Conservation (phyloP, 1,140 invertebrate genomes). For the Pachypsylla venusta region DNA sequence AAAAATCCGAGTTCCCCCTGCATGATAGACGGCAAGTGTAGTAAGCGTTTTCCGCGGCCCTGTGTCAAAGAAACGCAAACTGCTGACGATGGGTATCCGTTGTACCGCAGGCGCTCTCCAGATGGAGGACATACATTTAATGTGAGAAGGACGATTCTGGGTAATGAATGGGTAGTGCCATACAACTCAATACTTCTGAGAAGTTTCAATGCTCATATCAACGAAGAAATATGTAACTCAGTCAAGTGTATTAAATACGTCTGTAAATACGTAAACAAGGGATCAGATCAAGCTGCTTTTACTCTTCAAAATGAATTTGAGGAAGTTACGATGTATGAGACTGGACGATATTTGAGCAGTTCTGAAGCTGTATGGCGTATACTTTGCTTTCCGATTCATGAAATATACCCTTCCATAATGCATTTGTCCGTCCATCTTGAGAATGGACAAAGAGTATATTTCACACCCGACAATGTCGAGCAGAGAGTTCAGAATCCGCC, state of each 20-base stretch:
- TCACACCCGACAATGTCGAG: slow-evolving; percentile 18
- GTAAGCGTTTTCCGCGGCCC: slow-evolving; percentile 30
- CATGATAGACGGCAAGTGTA: slow-evolving; percentile 28
- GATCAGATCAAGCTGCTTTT: slow-evolving; percentile 25
- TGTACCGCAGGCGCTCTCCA: slow-evolving; percentile 24
- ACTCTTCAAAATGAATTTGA: slow-evolving; percentile 23
- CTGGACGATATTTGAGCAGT: slow-evolving; percentile 27
- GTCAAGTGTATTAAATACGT: slow-evolving; percentile 32
- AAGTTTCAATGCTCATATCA: slow-evolving; percentile 29
- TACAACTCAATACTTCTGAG: slow-evolving; percentile 27
- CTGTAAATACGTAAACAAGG: slow-evolving; percentile 34
- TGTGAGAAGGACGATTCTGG: slow-evolving; percentile 31
- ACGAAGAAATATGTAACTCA: slow-evolving; percentile 30
- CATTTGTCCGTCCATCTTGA: slow-evolving; percentile 29
- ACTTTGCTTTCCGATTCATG: slow-evolving; percentile 28
- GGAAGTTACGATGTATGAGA: slow-evolving; percentile 29
- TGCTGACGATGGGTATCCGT: slow-evolving; percentile 29
- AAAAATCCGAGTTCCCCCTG: slow-evolving; percentile 12
- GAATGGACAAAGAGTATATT: slow-evolving; percentile 25
- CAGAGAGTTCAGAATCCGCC: too few relatives aligned
- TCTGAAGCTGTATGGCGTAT: slow-evolving; percentile 31
- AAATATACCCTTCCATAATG: slow-evolving; percentile 27
- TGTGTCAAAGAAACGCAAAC: slow-evolving; percentile 25
- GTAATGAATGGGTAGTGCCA: slow-evolving; percentile 31
- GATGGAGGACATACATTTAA: slow-evolving; percentile 27